Percentiles rank a stretch among this genome's conserved stretches.
phyloP scores from a whole-genome alignment of 2,797 vertebrate genomes.

The Coregonus suidteri region DNA sequence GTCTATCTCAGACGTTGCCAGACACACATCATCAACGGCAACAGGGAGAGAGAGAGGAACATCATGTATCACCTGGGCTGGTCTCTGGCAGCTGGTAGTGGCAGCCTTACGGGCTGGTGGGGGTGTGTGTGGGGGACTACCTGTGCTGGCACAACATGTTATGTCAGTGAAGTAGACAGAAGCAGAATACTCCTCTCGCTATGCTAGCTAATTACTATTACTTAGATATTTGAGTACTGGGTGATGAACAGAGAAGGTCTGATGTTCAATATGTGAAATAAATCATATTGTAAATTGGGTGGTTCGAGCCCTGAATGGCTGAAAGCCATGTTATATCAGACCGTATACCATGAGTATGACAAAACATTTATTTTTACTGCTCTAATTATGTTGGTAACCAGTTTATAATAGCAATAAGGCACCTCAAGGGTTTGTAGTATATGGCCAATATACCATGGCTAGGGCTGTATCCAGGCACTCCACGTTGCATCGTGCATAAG shows the following conservation, averaged over 20 bases:
- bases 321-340: no score
- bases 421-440: no score
- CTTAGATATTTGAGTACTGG: not conserved
- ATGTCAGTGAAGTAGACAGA: not conserved
- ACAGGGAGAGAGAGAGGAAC: not conserved
- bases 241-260: not conserved
- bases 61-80: not conserved
- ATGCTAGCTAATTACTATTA: not conserved
- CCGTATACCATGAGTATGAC: no score
- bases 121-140: not conserved
- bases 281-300: no score
- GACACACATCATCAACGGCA: not conserved
- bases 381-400: no score
- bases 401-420: no score
- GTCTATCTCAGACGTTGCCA: not conserved
- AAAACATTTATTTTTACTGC: no score
- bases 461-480: no score
- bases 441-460: no score
- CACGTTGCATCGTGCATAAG: no score
- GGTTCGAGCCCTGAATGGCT: no score
- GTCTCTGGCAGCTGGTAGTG: not conserved
- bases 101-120: not conserved
- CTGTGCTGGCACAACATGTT: not conserved
- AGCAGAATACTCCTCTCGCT: not conserved
- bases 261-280: not conserved